Evolutionary conservation across 2,888 invertebrate species (phyloP).

Genomic region (Calliphora vomitoria): DNA sequence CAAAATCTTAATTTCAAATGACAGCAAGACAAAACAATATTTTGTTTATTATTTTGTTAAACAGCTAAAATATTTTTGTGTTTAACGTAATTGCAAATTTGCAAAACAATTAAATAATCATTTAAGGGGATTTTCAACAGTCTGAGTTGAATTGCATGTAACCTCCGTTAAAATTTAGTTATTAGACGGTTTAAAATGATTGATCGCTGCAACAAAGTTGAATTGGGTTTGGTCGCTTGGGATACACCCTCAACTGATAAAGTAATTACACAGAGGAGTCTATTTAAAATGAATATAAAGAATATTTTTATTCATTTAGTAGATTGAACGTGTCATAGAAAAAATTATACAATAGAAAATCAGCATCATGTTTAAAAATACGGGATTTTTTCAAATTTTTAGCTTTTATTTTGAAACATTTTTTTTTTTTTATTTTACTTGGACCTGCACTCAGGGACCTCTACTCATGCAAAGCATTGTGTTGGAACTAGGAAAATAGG

Average conservation of each 20-base stretch:
- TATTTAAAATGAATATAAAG: neutral
- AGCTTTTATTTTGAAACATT: too few relatives aligned
- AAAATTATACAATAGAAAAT: too few relatives aligned
- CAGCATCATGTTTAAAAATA: too few relatives aligned
- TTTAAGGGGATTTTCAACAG: neutral
- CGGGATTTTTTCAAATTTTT: too few relatives aligned
- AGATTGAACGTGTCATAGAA: too few relatives aligned
- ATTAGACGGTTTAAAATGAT: neutral
- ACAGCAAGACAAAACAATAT: conserved; percentile 24
- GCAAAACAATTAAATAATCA: neutral
- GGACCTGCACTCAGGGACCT: too few relatives aligned
- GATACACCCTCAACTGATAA: conserved; percentile 1
- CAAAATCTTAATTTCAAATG: conserved; percentile 29
- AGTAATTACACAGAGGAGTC: neutral
- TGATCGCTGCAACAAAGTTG: neutral
- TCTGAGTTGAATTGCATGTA: neutral
- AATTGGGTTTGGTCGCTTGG: neutral
- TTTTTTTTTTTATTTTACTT: too few relatives aligned
- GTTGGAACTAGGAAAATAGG: too few relatives aligned
- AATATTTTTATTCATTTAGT: neutral
- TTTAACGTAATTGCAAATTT: conserved; percentile 8
- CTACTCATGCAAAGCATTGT: too few relatives aligned
- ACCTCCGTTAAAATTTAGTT: neutral
- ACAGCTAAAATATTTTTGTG: neutral
- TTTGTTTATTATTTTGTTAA: conserved; percentile 8